Base-by-base conservation (phyloP, 2,797 vertebrate genomes). In the Spinus olivaceus region DNA sequence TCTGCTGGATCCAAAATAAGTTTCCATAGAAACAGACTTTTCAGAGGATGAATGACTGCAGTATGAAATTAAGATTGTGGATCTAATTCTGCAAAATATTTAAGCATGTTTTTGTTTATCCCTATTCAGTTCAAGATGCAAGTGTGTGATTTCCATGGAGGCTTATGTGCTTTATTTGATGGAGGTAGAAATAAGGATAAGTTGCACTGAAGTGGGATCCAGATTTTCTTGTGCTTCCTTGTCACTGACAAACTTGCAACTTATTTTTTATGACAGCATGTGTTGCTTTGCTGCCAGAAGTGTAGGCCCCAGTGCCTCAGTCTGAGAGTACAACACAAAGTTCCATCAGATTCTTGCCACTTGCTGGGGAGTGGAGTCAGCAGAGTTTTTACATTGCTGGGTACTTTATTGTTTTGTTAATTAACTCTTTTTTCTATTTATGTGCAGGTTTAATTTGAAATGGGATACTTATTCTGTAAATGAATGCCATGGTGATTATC, bases 371-470 rank as follows among this genome's bases (percentile, higher is more conserved):
- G 83, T 44, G 35, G 57, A 97, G 70, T 92, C 94, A 90, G 86
- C 64, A 72, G 88, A 93, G 91, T 95, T 96, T 92, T 96, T 87
- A 76, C 86, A 65, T 89, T 92, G 64, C 60, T 94, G 94, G 57
- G 54, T 95, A 60, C 35, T 92, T 97, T 86, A 94, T 91, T 94
- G 80, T 94, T 97, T 92, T 35, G 69, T 97, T 97, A 97, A 97
- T 98, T 97, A 97, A 88, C 94, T 94, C 91, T 95, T 95, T 91
- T 95, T 94, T 87, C 92, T 96, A 85, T 97, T 97, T 97, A 89
- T 22, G 37, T 73, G 73, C 82, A 96, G 97, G 94, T 95, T 97
- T 95, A 91, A 96, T 96, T 96, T 93, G 94, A 96, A 90, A 93
- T 95, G 73, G 81, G 65, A 81, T 96, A 91, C 94, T 96, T 96